phyloP scores from a whole-genome alignment of 2,797 vertebrate species.

The Diplodus puntazzo region DNA sequence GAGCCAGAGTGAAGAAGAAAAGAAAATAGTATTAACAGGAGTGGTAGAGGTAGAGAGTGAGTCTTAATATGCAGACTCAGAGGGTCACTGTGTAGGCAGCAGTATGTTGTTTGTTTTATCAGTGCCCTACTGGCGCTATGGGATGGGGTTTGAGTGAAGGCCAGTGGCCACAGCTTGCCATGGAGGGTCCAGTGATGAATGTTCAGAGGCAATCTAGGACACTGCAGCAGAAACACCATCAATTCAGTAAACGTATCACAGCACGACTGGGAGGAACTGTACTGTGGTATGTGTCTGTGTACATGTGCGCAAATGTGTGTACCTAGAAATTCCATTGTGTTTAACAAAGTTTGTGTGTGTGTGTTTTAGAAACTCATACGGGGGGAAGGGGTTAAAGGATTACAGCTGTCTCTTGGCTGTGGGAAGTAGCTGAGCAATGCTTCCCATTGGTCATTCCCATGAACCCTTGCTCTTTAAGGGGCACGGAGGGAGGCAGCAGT shows the following conservation, averaged over 20 bases:
- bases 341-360: conserved; percentile 56
- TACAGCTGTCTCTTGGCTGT: conserved; percentile 96
- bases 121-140: conserved; percentile 76
- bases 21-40: conserved; percentile 50
- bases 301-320: conserved; percentile 53
- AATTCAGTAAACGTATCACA: conserved; percentile 86
- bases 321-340: conserved; percentile 73
- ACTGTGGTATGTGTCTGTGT: conserved; percentile 58
- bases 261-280: conserved; percentile 75
- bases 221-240: conserved; percentile 87
- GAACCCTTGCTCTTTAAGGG: conserved; percentile 91
- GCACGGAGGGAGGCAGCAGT: conserved; percentile 85
- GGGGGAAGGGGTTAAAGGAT: conserved; percentile 88
- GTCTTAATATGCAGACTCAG: conserved; percentile 72
- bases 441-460: conserved; percentile 96
- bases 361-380: conserved; percentile 75
- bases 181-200: conserved; percentile 89
- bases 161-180: conserved; percentile 84
- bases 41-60: conserved; percentile 41
- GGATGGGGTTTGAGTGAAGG: conserved; percentile 85
- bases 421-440: conserved; percentile 95
- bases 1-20: conserved; percentile 52
- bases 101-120: conserved; percentile 84
- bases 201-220: conserved; percentile 86
- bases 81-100: conserved; percentile 75